These are phyloP conservation scores for Hanleya hanleyi DNA, from an alignment of 2,888 invertebrate species.

Conservation along the genomic window DNA sequence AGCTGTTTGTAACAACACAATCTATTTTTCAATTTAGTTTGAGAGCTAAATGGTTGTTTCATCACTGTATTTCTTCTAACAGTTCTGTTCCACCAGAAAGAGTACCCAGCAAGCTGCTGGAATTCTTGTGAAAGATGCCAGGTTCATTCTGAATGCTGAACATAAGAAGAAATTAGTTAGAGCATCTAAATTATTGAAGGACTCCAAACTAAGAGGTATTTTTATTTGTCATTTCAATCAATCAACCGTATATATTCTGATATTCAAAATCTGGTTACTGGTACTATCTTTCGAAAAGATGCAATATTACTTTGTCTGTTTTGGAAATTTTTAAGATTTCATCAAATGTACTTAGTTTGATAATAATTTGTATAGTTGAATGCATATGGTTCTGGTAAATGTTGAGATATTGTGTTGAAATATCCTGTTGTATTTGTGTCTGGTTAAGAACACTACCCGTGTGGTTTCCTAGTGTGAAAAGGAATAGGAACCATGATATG, in stretches of 20 bases:
- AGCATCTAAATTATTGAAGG: constrained; percentile 71
- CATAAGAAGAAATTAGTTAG: constrained; percentile 77
- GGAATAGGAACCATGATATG: too few relatives aligned
- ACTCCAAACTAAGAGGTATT: constrained; percentile 75
- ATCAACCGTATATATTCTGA: neutral
- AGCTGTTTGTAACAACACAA: too few relatives aligned
- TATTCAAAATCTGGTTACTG: neutral
- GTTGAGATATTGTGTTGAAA: too few relatives aligned
- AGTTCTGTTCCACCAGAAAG: constrained; percentile 86
- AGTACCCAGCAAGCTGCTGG: constrained; percentile 82
- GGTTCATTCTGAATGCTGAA: constrained; percentile 75
- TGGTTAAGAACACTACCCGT: too few relatives aligned
- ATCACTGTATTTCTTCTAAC: constrained; percentile 20
- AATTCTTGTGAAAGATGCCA: constrained; percentile 78
- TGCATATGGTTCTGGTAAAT: too few relatives aligned
- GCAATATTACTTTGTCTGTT: neutral
- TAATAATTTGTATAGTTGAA: too few relatives aligned
- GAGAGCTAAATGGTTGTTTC: too few relatives aligned
- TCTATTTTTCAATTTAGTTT: too few relatives aligned
- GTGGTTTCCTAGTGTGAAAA: too few relatives aligned
- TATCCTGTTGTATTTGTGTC: too few relatives aligned
- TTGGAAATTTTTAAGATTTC: neutral
- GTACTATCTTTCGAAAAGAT: neutral
- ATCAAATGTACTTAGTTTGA: neutral
- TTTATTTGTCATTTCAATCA: neutral